Evolutionary conservation across 2,113 vertebrate species (phyloP).

Genomic region (Cryptoleucopteryx plumbea): DNA sequence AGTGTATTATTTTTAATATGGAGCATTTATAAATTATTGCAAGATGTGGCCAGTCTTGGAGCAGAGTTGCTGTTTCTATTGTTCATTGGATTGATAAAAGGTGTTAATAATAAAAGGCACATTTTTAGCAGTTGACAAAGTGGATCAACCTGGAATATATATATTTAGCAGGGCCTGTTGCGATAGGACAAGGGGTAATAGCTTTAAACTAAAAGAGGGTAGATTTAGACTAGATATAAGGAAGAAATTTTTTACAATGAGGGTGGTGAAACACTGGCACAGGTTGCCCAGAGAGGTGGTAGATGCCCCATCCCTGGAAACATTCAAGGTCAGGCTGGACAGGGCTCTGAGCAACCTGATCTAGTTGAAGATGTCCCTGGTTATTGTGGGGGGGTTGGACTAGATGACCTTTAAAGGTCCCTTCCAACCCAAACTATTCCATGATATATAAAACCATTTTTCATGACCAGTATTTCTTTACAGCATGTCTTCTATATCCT

Average conservation of each 20-base stretch:
- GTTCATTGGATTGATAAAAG: slow-evolving; percentile 53
- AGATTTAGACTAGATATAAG: not conserved
- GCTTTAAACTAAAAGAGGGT: not conserved
- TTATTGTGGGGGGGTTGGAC: not conserved
- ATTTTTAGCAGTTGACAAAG: slow-evolving; percentile 62
- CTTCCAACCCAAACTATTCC: not conserved
- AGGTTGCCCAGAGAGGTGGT: not conserved
- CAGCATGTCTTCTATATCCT: not conserved
- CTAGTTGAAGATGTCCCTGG: not conserved
- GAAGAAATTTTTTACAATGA: not conserved
- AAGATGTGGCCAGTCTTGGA: slow-evolving; percentile 73
- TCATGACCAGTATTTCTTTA: not conserved
- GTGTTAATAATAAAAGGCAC: slow-evolving; percentile 66
- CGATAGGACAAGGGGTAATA: not conserved
- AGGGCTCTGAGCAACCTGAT: not conserved
- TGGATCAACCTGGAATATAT: slow-evolving; percentile 35
- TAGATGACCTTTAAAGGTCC: not conserved
- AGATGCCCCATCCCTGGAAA: not conserved
- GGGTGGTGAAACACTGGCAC: not conserved
- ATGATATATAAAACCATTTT: not conserved
- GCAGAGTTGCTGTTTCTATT: slow-evolving; percentile 42
- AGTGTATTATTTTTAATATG: slow-evolving; percentile 69
- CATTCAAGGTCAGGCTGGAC: not conserved
- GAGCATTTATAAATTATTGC: slow-evolving; percentile 77
- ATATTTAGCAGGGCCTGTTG: not conserved